Evolutionary conservation across 2,888 invertebrate species (phyloP).

Genomic region (Sinotaia quadrata): DNA sequence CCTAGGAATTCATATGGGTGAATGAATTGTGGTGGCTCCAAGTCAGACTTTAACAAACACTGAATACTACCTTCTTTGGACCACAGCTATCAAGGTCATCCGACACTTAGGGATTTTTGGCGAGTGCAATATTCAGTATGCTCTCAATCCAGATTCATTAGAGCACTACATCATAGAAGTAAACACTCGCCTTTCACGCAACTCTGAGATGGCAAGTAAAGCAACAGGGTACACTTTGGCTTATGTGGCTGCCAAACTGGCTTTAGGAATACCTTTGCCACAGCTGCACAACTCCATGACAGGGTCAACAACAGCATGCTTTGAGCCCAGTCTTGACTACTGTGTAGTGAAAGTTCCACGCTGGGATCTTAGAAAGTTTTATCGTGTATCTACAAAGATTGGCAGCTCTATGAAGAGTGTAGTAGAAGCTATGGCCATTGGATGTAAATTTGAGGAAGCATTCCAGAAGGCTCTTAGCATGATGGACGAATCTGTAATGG

Average conservation of each 20-base stretch:
- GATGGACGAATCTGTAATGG: slow-evolving; percentile 94
- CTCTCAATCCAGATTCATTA: slow-evolving; percentile 87
- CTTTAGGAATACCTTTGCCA: slow-evolving; percentile 87
- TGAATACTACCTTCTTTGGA: slow-evolving; percentile 95
- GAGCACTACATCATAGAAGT: slow-evolving; percentile 79
- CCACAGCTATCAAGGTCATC: slow-evolving; percentile 93
- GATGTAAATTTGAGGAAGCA: slow-evolving; percentile 97
- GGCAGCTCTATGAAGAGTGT: slow-evolving; percentile 99
- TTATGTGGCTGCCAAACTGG: slow-evolving; percentile 97
- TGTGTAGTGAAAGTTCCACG: slow-evolving; percentile 99
- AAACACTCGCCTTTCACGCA: slow-evolving; percentile 95
- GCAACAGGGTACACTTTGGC: slow-evolving; percentile 99
- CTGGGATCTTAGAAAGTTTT: slow-evolving; percentile 94
- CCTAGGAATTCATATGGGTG: slow-evolving; percentile 96
- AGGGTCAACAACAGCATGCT: slow-evolving; percentile 94
- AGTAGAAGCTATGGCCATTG: slow-evolving; percentile 99
- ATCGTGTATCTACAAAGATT: slow-evolving; percentile 90
- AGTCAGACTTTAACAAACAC: slow-evolving; percentile 96
- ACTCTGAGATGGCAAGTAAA: slow-evolving; percentile 98
- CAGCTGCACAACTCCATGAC: slow-evolving; percentile 95
- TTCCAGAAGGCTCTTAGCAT: slow-evolving; percentile 98
- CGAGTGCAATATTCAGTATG: slow-evolving; percentile 99
- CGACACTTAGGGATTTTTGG: slow-evolving; percentile 96
- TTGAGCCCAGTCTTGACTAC: slow-evolving; percentile 99
- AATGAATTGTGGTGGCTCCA: slow-evolving; percentile 98